Base-by-base conservation (phyloP, 23 tunicate species). In the Ascidia mentula region DNA sequence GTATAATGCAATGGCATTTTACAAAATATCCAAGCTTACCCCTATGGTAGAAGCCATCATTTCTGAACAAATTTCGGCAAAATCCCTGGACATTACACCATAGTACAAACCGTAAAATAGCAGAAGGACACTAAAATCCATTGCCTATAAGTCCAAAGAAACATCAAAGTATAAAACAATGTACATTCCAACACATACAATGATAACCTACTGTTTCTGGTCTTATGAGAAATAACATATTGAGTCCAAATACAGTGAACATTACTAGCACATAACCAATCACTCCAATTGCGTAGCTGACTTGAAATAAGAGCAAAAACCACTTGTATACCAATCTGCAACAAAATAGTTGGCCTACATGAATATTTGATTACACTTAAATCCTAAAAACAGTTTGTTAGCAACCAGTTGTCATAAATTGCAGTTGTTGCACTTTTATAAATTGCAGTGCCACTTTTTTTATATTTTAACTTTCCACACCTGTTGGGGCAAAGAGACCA, bases 31-130 rank as follows among this genome's bases (percentile, higher is more conserved):
- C 74, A 40, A n/a, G n/a, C 89, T 72, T 75, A 89, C 89, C 31
- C 99, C 99, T 71, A 96, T 90, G 6, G 99, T 96, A 26, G 94
- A 87, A 18, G 99, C 99, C 99, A 96, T 96, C 38, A 80, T 78
- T 59, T 96, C 99, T 0, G 99, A 90, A 59, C 99, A 96, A 0
- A 90, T 86, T 71, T 96, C 99, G 26, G 99, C 99, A 76, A 90
- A 85, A 79, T 96, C 99, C 36, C 95, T 74, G 7, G 97, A 84
- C 80, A 96, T 83, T 13, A 96, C 95, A 6, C 99, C 99, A 73
- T 78, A 96, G 74, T 96, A 96, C 13, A 96, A 75, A 0, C 99
- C 99, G 76, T 96, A 96, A 77, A 90, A 96, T 69, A 96, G 38
- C n/a, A 90, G 36, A 40, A 83, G 31, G 0, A 96, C 65, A 18